Evolutionary conservation across 2,888 invertebrate species (phyloP), one percentile per base, ranked within the genome.

Genomic region (Yponomeuta sedellus): DNA sequence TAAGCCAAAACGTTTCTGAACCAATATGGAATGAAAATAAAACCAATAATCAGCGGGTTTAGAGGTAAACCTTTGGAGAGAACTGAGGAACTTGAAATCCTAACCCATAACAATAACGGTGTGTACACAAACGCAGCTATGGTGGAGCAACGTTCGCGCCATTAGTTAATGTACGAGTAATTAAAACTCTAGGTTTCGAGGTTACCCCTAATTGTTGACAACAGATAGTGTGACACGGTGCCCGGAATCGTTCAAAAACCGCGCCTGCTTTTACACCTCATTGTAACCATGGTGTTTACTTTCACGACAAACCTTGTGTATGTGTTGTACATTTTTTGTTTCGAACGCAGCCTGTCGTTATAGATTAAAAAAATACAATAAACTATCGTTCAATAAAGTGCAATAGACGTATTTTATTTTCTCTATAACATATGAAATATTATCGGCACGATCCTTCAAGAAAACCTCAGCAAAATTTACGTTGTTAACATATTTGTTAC

Each of bases 161-260:
- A 89, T 90, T 89, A 88, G 86, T 82, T 86, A 83, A 81, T 86
- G 89, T 89, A 25, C n/a, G n/a, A 5, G 25, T 25, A 90, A 89
- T 89, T 85, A 89, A 89, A 88, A 88, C 84, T 79, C 78, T 79
- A 79, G 83, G 85, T 82, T 82, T 79, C 78, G 79, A 79, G 83
- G 85, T 82, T 82, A 80, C 81, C 83, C 83, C 81, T 86, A 86
- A 88, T 87, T 88, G 86, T 83, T 79, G 80, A 75, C 77, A 81
- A 82, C 80, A 78, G 80, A 82, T 81, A 83, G 81, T 82, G 80
- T 77, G 78, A 52, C 44, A 16, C 72, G 78, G 76, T 80, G 74
- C 75, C 77, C 69, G 68, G 70, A 76, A 82, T 83, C 77, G 77
- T 73, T 75, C 77, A 78, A 83, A 85, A 81, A 82, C 85, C 85